A percentile compares a stretch with the other conserved stretches of the same genome.
Evolutionary conservation across 1,140 invertebrate genomes (phyloP).

Genomic region (Drosophila virilis): DNA sequence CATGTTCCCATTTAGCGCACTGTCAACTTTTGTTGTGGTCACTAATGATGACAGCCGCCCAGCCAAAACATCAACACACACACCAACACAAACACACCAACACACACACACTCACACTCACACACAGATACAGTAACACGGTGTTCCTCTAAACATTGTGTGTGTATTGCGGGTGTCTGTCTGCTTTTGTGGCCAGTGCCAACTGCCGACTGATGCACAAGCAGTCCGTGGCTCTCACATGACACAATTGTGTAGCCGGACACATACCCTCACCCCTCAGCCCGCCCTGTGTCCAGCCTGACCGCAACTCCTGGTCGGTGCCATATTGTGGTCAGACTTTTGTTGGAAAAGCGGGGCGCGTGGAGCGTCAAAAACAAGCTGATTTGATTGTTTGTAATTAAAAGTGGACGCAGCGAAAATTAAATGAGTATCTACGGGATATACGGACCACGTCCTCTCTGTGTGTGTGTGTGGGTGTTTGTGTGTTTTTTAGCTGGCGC

Average conservation of each 20-base stretch:
- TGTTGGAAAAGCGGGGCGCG: constrained; percentile 12
- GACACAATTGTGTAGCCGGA: constrained; percentile 13
- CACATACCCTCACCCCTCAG: not conserved
- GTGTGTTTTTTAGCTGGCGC: constrained; percentile 1
- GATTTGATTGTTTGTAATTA: constrained; percentile 83
- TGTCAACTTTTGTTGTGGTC: constrained; percentile 80
- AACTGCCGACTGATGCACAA: constrained; percentile 47
- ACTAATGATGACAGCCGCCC: constrained; percentile 77
- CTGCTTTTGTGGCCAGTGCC: constrained; percentile 15
- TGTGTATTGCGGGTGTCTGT: constrained; percentile 13
- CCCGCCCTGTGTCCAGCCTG: not conserved
- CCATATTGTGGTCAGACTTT: constrained; percentile 13
- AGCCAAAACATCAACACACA: constrained; percentile 62
- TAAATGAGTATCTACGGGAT: constrained; percentile 70
- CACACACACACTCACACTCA: constrained; percentile 10
- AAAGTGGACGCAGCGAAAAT: constrained; percentile 77
- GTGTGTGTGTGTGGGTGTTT: constrained; percentile 2
- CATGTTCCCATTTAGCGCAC: constrained; percentile 72
- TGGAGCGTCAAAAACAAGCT: constrained; percentile 66
- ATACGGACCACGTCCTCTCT: constrained; percentile 19
- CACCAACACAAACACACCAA: constrained; percentile 22
- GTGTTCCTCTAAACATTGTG: constrained; percentile 7
- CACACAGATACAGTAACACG: not conserved
- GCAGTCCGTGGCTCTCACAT: constrained; percentile 27
- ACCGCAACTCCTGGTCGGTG: not conserved